Evolutionary conservation across 2,113 vertebrate species (phyloP).

Genomic region (Amphilophus citrinellus): DNA sequence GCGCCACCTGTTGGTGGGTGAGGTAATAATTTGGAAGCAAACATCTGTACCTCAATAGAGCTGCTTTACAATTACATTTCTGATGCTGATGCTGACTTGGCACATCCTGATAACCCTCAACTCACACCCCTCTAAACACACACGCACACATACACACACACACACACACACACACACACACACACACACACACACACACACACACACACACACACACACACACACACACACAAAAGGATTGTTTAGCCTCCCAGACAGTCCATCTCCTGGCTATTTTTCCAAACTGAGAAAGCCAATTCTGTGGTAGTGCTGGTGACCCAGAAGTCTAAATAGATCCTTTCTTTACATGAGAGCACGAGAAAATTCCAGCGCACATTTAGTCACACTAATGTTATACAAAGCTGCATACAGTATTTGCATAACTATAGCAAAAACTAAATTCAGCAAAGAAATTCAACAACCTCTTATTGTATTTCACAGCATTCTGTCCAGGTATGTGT

Average conservation of each 20-base stretch:
- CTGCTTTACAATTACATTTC: not conserved
- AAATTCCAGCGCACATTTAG: not conserved
- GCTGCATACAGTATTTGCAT: not conserved
- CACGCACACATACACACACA: not conserved
- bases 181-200: too few species aligned
- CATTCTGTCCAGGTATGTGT: constrained; percentile 3
- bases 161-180: not conserved
- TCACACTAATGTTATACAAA: not conserved
- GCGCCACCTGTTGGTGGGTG: too few species aligned
- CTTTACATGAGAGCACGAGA: not conserved
- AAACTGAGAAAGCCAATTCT: constrained; percentile 31
- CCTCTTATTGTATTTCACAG: not conserved
- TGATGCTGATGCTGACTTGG: not conserved
- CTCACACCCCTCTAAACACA: too few species aligned
- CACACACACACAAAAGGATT: not conserved
- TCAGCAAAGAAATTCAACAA: not conserved
- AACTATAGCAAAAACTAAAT: not conserved
- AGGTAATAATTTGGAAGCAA: not conserved
- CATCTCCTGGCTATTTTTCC: constrained; percentile 31
- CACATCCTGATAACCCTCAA: not conserved
- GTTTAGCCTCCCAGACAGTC: constrained; percentile 7
- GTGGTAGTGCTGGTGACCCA: constrained; percentile 10
- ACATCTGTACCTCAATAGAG: not conserved
- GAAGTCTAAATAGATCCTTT: not conserved
- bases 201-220: not conserved